Evolutionary conservation across 2,113 vertebrate genomes (phyloP), one percentile per base, ranked within the genome.

Genomic region (Regulus satrapa): DNA sequence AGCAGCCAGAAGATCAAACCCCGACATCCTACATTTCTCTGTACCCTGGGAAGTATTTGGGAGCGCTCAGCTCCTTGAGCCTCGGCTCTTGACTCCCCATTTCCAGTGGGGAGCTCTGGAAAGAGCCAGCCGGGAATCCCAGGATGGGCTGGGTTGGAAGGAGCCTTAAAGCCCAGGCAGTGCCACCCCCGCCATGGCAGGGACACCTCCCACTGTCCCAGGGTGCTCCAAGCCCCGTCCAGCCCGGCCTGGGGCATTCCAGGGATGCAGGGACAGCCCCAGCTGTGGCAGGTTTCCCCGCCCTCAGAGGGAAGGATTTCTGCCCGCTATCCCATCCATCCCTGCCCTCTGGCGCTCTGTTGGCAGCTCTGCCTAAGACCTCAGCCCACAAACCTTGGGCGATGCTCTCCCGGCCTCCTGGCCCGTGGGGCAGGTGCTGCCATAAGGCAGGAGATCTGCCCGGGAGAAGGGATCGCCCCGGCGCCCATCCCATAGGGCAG

Each of bases 31-130:
- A 3, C 28, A 23, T 52, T 48, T 38, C 55, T 45, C 38, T 41
- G 2, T 5, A 11, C 1, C 0, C n/a, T 51, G 41, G 31, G 71
- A 49, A 41, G 16, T 2, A 0, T 7, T 2, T 23, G 40, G 38
- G n/a, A 40, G 2, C 16, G 34, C 38, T 62, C 14, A 6, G 21
- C 29, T 56, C 29, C 67, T 48, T 5, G 7, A 63, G n/a, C 34
- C 26, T 5, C 1, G 0, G 31, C 51, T 64, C 32, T 8, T 8
- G 5, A 17, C 25, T 75, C 29, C 34, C 11, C 11, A 0, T 46
- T 80, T 45, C 26, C 41, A 32, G 15, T 1, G 12, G 62, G 36
- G 52, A 88, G 16, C 19, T 75, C 25, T 26, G 9, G 45, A 31
- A n/a, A 51, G 26, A n/a, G 38, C 38, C 19, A n/a, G n/a, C n/a